Conservation (phyloP, 2,797 vertebrate species). For the Eleutherodactylus coqui region DNA sequence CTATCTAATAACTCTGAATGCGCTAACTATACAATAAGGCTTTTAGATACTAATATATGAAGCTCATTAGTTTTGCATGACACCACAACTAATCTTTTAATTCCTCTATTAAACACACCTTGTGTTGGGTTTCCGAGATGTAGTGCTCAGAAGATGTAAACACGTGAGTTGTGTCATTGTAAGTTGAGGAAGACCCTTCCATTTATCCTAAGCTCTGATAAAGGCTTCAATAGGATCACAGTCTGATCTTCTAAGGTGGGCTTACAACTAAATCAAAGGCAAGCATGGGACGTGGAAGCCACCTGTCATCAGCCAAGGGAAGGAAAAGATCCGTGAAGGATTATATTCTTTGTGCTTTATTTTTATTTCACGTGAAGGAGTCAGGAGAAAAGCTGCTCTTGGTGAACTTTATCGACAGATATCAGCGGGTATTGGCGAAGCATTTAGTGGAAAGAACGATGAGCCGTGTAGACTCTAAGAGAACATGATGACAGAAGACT, state of each 20-base stretch:
- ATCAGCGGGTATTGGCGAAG: conserved; percentile 68
- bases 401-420: conserved; percentile 78
- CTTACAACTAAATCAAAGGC: conserved; percentile 80
- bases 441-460: conserved; percentile 75
- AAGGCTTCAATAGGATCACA: conserved; percentile 73
- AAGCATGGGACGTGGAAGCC: conserved; percentile 72
- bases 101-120: neutral
- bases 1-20: neutral
- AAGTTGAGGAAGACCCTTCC: conserved; percentile 69
- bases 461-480: conserved; percentile 61
- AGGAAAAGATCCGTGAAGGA: conserved; percentile 69
- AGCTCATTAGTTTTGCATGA: neutral
- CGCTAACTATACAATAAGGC: neutral
- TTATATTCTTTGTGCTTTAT: conserved; percentile 77
- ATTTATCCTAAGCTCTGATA: conserved; percentile 74
- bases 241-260: conserved; percentile 74
- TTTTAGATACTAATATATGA: neutral
- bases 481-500: conserved; percentile 72
- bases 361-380: conserved; percentile 80
- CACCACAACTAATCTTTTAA: neutral
- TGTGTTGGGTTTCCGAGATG: neutral
- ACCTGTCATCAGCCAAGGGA: conserved; percentile 80
- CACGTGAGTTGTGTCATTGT: conserved; percentile 64
- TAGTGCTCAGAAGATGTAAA: conserved; percentile 67
- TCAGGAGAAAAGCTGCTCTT: conserved; percentile 75